A percentile compares a stretch with the other conserved stretches of the same genome.
Conservation (phyloP, 2,888 invertebrate genomes). For the Acanthosepion lycidas region DNA sequence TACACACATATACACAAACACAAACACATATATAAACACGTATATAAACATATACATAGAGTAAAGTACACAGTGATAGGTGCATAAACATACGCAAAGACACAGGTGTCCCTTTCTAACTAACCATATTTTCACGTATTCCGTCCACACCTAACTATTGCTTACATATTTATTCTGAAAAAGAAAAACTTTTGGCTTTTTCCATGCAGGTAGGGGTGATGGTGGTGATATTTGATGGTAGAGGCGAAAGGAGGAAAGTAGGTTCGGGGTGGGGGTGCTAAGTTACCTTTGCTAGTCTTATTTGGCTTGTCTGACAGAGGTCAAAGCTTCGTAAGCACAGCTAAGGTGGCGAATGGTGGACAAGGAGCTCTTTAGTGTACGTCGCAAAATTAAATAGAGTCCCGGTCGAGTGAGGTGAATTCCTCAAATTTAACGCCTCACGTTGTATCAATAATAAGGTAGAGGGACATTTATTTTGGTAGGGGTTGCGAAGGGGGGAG, state of each 20-base stretch:
- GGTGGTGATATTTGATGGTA: not conserved
- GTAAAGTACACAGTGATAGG: not conserved
- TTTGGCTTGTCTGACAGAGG: not conserved
- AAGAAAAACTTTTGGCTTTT: not conserved
- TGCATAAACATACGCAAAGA: not conserved
- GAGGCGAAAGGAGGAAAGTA: not conserved
- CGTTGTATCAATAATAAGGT: not conserved
- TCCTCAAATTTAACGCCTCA: not conserved
- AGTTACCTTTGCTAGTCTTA: not conserved
- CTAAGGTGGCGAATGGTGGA: constrained; percentile 16
- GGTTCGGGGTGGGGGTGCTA: not conserved
- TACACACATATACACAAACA: too few species aligned
- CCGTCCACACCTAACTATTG: not conserved
- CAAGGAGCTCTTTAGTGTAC: not conserved
- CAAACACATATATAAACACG: too few species aligned
- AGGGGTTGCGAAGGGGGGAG: not conserved
- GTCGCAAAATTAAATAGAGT: not conserved
- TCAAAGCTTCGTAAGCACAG: not conserved
- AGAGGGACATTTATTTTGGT: not conserved
- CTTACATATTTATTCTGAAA: not conserved
- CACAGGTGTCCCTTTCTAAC: not conserved
- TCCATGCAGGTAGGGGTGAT: not conserved
- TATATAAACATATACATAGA: too few species aligned
- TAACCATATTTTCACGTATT: not conserved
- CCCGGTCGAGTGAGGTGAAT: not conserved